Evolutionary conservation across 1,140 invertebrate genomes (phyloP), one percentile per base, ranked within the genome.

Genomic region (Lithobius niger): DNA sequence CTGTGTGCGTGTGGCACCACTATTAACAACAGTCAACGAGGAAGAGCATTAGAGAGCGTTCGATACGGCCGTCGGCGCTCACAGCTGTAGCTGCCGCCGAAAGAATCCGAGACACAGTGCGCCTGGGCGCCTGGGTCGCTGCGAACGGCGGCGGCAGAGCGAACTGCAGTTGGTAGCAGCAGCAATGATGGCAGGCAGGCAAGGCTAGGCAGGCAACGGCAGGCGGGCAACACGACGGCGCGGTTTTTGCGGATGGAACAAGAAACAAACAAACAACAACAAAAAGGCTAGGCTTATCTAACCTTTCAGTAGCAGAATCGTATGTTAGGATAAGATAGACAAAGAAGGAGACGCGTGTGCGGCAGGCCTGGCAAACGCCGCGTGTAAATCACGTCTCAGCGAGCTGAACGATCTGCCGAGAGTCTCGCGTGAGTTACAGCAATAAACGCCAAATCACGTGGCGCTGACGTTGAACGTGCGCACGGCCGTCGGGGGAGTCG

Each of bases 371-470:
- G 44, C 15, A 47, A 40, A 18, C 22, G 19, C 22, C 27, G 48
- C 24, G 48, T 26, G 48, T 50, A 50, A 50, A 50, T 50, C 48
- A 50, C 48, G 48, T 50, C 48, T 50, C 24, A 4, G 48, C 3
- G 31, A 27, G 48, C 27, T 50, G 48, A 50, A 50, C 48, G 48
- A 50, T 50, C 48, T 50, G 48, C 4, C 48, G 48, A 50, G 48
- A 50, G 27, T 26, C 48, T 25, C 27, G 48, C 24, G 48, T 50
- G 48, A 50, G 48, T 50, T 50, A 50, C 4, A 26, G 25, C 48
- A 50, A 50, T 50, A 50, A 50, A 50, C 48, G 48, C 24, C 48
- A 50, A 50, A 50, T 50, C 48, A 50, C 48, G 48, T 50, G 48
- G 48, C 27, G 21, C 48, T 50, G 48, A 50, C 48, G 48, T 50